phyloP scores from a whole-genome alignment of 2,888 invertebrate genomes.

The Torymus auratus region DNA sequence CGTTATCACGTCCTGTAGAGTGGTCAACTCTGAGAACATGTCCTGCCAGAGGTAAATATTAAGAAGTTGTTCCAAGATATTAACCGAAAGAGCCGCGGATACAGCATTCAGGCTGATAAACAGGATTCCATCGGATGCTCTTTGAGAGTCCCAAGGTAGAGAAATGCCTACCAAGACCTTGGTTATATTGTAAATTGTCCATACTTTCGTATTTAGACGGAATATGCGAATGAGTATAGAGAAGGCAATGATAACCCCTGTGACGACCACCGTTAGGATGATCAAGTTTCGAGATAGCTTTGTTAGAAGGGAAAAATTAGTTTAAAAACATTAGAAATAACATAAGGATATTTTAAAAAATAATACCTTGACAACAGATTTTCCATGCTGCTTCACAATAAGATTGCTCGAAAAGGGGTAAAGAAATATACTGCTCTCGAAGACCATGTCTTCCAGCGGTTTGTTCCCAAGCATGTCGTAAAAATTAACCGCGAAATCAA shows the following conservation, averaged over 20 bases:
- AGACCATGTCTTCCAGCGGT: constrained; percentile 1
- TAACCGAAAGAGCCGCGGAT: constrained; percentile 12
- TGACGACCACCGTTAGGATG: not conserved
- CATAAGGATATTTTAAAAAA: not conserved
- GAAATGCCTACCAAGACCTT: constrained; percentile 22
- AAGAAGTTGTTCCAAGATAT: constrained; percentile 31
- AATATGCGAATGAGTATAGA: not conserved
- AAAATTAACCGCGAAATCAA: constrained; percentile 45
- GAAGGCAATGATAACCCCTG: not conserved
- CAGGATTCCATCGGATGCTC: constrained; percentile 15
- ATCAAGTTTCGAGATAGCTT: constrained; percentile 25
- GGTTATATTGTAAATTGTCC: constrained; percentile 17
- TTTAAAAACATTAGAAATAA: not conserved
- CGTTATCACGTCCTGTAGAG: not conserved
- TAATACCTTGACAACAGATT: constrained; percentile 9
- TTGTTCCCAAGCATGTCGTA: constrained; percentile 18
- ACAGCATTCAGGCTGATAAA: constrained; percentile 4
- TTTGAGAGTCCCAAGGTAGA: not conserved
- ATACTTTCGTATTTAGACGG: not conserved
- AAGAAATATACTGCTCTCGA: constrained; percentile 30
- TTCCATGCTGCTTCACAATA: constrained; percentile 39
- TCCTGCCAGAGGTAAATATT: constrained; percentile 34
- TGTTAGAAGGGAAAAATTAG: not conserved
- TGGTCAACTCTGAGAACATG: not conserved
- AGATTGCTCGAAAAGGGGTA: constrained; percentile 38